phyloP scores from a whole-genome alignment of 2,113 vertebrate species.

The Labrus mixtus region DNA sequence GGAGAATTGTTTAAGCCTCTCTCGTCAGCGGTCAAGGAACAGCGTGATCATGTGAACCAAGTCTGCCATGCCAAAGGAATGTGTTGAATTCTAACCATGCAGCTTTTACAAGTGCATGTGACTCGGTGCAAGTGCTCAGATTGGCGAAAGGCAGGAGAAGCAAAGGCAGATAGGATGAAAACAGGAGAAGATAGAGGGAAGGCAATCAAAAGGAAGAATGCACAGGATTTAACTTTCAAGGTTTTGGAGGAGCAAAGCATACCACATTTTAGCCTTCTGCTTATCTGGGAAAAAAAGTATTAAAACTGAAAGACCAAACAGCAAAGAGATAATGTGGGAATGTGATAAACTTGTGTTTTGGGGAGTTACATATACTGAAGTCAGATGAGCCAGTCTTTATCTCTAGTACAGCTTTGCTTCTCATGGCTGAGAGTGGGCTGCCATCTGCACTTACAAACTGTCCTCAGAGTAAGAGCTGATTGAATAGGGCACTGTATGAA shows the following conservation, averaged over 20 bases:
- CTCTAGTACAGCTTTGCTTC: conserved; percentile 54
- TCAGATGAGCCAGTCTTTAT: conserved; percentile 62
- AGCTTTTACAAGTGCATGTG: conserved; percentile 84
- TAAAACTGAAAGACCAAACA: conserved; percentile 36
- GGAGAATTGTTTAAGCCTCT: conserved; percentile 67
- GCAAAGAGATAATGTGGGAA: conserved; percentile 51
- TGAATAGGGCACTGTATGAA: conserved; percentile 63
- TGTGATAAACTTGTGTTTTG: conserved; percentile 58
- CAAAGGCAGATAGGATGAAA: conserved; percentile 41
- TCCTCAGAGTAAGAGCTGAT: conserved; percentile 54
- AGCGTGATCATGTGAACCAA: conserved; percentile 78
- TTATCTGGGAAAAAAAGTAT: conserved; percentile 26
- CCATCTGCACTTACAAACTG: conserved; percentile 57
- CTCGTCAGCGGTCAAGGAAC: conserved; percentile 65
- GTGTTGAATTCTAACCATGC: conserved; percentile 85
- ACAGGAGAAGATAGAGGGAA: conserved; percentile 24
- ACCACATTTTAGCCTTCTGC: conserved; percentile 29
- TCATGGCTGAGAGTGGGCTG: conserved; percentile 54
- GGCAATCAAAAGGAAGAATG: conserved; percentile 39
- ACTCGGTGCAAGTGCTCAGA: conserved; percentile 65
- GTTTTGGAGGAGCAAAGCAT: conserved; percentile 28
- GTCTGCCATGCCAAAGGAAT: conserved; percentile 82
- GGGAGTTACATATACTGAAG: conserved; percentile 41
- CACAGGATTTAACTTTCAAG: conserved; percentile 28
- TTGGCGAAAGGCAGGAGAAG: conserved; percentile 39